phyloP scores from a whole-genome alignment of 2,797 vertebrate species.

The Tokudaia muenninki region DNA sequence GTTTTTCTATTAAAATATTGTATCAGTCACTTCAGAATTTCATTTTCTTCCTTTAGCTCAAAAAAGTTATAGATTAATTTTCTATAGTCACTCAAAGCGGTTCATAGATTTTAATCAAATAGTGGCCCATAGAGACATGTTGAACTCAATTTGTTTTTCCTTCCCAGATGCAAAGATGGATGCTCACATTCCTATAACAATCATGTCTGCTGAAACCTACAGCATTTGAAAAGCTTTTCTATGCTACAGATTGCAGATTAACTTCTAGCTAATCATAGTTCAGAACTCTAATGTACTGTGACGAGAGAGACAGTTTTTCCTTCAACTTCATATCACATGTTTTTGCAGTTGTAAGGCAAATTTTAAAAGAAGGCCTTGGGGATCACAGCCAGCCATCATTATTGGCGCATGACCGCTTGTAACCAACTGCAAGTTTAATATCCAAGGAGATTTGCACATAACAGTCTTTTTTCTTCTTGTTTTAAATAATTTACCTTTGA shows the following conservation, averaged over 20 bases:
- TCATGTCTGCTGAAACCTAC: conserved; percentile 67
- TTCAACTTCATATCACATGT: conserved; percentile 78
- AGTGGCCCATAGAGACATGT: conserved; percentile 24
- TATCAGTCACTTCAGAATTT: conserved; percentile 64
- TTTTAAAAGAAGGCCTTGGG: conserved; percentile 83
- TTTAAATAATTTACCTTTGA: conserved; percentile 89
- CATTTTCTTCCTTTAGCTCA: conserved; percentile 69
- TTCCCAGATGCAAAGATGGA: conserved; percentile 52
- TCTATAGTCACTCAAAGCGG: background rate
- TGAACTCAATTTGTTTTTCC: conserved; percentile 70
- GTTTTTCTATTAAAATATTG: conserved; percentile 63
- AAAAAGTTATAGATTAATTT: conserved; percentile 68
- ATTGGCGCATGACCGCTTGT: conserved; percentile 82
- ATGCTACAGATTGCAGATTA: conserved; percentile 78
- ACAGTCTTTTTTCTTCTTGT: conserved; percentile 81
- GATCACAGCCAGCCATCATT: conserved; percentile 84
- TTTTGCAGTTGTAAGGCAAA: conserved; percentile 85
- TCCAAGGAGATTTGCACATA: conserved; percentile 84
- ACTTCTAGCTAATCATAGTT: conserved; percentile 83
- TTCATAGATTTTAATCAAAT: conserved; percentile 71
- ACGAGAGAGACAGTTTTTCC: conserved; percentile 60
- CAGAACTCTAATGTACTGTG: conserved; percentile 72
- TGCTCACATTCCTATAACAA: conserved; percentile 47
- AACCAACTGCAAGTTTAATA: conserved; percentile 86
- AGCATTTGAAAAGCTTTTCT: conserved; percentile 63